phyloP scores from a whole-genome alignment of 2,113 vertebrate genomes.

The Microtus montanus region DNA sequence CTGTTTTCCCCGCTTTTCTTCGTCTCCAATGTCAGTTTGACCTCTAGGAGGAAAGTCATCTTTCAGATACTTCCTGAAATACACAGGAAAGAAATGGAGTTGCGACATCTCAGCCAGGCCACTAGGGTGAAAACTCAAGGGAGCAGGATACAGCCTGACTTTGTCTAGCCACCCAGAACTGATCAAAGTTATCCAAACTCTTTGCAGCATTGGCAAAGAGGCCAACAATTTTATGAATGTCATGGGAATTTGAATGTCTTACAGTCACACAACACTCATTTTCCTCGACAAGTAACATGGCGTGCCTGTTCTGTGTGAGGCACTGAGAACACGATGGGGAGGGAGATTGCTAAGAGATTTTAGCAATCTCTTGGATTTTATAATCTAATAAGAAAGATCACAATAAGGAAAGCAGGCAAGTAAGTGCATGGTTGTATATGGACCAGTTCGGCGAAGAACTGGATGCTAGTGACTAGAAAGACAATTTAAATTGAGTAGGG shows the following conservation, averaged over 20 bases:
- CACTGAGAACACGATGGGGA: not conserved
- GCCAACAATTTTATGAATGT: not conserved
- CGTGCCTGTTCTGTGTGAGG: not conserved
- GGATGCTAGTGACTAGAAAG: not conserved
- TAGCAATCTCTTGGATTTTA: not conserved
- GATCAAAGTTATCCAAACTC: not conserved
- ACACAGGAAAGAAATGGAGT: not conserved
- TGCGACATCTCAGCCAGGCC: not conserved
- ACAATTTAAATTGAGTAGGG: not conserved
- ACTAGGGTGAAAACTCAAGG: not conserved
- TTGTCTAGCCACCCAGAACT: not conserved
- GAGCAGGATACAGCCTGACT: not conserved
- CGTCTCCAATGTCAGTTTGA: not conserved
- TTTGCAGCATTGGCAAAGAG: not conserved
- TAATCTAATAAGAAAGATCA: not conserved
- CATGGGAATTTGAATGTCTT: not conserved
- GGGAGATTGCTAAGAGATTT: not conserved
- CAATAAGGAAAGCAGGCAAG: not conserved
- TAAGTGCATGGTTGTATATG: not conserved
- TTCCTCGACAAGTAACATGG: not conserved
- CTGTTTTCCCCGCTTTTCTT: not conserved
- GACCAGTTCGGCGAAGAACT: not conserved
- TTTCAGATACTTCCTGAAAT: not conserved
- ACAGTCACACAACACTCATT: not conserved
- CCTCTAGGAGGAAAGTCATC: not conserved